These are phyloP conservation scores for Sycophila sp. DNA, from an alignment of 1,140 invertebrate species.

Conservation along the genomic window DNA sequence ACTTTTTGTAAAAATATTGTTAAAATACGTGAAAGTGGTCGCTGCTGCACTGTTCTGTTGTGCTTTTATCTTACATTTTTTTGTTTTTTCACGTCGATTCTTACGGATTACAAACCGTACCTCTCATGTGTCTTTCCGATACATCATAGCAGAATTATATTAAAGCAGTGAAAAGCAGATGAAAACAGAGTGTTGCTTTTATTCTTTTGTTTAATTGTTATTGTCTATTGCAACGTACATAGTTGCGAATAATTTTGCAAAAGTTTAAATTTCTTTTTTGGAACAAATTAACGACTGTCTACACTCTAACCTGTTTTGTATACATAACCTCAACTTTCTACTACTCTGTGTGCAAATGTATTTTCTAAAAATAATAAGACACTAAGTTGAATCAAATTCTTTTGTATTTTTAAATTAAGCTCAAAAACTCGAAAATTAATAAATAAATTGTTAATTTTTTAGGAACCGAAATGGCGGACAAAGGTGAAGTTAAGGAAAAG, in stretches of 20 bases:
- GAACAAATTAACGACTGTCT: no score
- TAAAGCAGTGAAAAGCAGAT: neutral
- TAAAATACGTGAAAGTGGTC: neutral
- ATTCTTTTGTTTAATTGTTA: neutral
- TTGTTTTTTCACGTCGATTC: slow-evolving; percentile 16
- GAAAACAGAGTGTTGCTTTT: no score
- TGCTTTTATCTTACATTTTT: neutral
- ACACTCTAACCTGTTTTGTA: slow-evolving; percentile 15
- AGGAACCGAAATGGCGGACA: slow-evolving; percentile 75
- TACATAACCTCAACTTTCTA: slow-evolving; percentile 9
- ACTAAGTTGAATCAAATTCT: neutral
- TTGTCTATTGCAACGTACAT: neutral
- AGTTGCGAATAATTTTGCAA: no score
- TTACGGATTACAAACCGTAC: slow-evolving; percentile 21
- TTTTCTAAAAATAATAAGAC: slow-evolving; percentile 23
- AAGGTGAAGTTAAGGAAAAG: slow-evolving; percentile 68
- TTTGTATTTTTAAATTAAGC: neutral
- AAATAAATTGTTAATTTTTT: slow-evolving; percentile 51
- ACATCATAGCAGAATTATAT: neutral
- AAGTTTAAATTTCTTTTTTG: no score
- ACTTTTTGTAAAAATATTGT: slow-evolving; percentile 38
- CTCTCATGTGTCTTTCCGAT: slow-evolving; percentile 9
- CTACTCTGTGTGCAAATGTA: no score
- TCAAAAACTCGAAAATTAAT: slow-evolving; percentile 21
- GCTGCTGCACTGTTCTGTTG: neutral